These are phyloP conservation scores for Chironomus striatipennis DNA, from an alignment of 1,140 invertebrate species.

Conservation along the genomic window DNA sequence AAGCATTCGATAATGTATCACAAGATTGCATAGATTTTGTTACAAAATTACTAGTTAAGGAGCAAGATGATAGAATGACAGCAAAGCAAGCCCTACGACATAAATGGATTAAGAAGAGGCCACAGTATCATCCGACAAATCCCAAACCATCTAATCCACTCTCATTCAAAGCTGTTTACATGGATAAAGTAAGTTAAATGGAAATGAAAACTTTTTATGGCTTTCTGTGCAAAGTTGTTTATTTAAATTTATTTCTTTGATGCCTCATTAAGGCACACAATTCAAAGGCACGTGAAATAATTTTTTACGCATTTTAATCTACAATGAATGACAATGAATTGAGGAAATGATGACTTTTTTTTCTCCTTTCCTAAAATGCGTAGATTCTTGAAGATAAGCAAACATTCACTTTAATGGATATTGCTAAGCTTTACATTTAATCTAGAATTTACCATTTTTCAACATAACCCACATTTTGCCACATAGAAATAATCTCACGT, in stretches of 20 bases:
- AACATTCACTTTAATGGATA: no score
- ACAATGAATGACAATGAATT: no score
- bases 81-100: conserved; percentile 65
- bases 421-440: no score
- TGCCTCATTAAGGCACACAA: neutral
- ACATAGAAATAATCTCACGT: no score
- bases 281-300: neutral
- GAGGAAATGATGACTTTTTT: neutral
- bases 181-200: conserved; percentile 28
- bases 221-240: conserved; percentile 28
- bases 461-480: no score
- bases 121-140: conserved; percentile 36
- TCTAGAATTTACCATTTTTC: no score
- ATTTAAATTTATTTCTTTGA: neutral
- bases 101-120: conserved; percentile 56
- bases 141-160: conserved; percentile 32
- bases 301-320: no score
- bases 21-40: conserved; percentile 92
- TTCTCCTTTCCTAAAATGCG: neutral
- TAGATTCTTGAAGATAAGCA: no score
- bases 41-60: conserved; percentile 74
- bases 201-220: conserved; percentile 33
- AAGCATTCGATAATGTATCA: conserved; percentile 85
- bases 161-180: conserved; percentile 34
- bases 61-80: conserved; percentile 59